A percentile compares a stretch with the other conserved stretches of the same genome.
Evolutionary conservation across 1,140 invertebrate species (phyloP).

Genomic region (Tetragonula clypearis): DNA sequence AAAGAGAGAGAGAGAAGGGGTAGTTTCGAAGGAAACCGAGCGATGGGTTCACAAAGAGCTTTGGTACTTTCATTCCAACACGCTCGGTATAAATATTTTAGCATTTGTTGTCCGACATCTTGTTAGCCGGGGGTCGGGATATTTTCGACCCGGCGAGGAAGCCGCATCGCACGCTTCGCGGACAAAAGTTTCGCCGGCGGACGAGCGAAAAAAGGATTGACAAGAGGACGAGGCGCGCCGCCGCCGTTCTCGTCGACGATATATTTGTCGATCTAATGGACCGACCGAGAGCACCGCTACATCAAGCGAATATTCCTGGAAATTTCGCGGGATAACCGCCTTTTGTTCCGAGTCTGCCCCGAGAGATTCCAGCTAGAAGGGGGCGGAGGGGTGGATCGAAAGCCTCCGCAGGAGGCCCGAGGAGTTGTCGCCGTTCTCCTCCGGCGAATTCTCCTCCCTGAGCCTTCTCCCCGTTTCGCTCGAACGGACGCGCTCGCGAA

Average conservation of each 20-base stretch:
- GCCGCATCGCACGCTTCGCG: background rate
- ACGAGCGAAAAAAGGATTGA: constrained; percentile 32
- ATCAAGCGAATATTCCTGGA: constrained; percentile 27
- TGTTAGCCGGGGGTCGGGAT: constrained; percentile 17
- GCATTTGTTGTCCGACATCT: constrained; percentile 54
- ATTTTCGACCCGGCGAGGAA: background rate
- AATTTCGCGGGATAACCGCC: constrained; percentile 19
- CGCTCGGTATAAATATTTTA: constrained; percentile 62
- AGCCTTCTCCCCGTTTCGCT: background rate
- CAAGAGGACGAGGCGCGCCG: constrained; percentile 2
- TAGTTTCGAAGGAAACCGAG: constrained; percentile 3
- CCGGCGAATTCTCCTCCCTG: background rate
- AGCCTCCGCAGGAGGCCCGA: background rate
- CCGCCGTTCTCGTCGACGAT: constrained; percentile 31
- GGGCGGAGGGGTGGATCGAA: background rate
- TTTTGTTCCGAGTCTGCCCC: constrained; percentile 11
- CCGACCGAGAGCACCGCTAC: background rate
- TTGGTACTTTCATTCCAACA: constrained; percentile 26
- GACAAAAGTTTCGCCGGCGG: constrained; percentile 7
- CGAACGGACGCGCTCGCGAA: background rate
- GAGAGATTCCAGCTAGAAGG: background rate
- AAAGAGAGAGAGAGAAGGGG: background rate
- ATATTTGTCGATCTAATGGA: constrained; percentile 59
- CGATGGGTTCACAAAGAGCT: constrained; percentile 2
- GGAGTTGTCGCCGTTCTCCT: background rate